phyloP scores from a whole-genome alignment of 37 sponge, comb jelly and placozoan genomes.

The Agelas oroides region DNA sequence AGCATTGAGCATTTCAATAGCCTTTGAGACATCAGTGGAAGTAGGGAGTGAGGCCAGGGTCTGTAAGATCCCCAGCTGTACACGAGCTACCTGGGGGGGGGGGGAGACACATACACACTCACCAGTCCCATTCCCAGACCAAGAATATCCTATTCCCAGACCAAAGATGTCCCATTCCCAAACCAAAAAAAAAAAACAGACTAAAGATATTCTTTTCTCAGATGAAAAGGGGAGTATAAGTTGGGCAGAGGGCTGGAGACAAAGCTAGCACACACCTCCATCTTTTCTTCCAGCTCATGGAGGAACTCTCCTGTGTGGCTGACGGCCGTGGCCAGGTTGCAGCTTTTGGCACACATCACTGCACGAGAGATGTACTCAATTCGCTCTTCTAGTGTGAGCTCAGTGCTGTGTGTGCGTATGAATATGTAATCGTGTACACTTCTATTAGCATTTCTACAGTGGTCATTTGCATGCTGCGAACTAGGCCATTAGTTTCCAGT shows the following conservation, averaged over 20 bases:
- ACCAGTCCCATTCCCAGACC: too few species aligned
- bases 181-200: too few species aligned
- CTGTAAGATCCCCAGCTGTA: constrained; percentile 72
- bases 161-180: too few species aligned
- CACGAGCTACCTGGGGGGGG: constrained; percentile 77
- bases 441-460: background rate
- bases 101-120: background rate
- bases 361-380: constrained; percentile 96
- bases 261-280: too few species aligned
- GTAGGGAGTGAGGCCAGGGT: constrained; percentile 37
- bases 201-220: too few species aligned
- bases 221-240: too few species aligned
- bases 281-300: constrained; percentile 94
- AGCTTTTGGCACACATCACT: constrained; percentile 96
- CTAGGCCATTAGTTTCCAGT: too few species aligned
- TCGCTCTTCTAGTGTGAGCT: constrained; percentile 67
- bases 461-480: background rate
- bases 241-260: too few species aligned
- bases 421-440: background rate
- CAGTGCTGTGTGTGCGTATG: background rate
- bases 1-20: constrained; percentile 61
- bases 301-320: constrained; percentile 84
- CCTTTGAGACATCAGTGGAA: constrained; percentile 13
- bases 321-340: constrained; percentile 53
- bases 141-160: too few species aligned